Base-by-base conservation (phyloP, 2,888 invertebrate species). In the Altica lythri region DNA sequence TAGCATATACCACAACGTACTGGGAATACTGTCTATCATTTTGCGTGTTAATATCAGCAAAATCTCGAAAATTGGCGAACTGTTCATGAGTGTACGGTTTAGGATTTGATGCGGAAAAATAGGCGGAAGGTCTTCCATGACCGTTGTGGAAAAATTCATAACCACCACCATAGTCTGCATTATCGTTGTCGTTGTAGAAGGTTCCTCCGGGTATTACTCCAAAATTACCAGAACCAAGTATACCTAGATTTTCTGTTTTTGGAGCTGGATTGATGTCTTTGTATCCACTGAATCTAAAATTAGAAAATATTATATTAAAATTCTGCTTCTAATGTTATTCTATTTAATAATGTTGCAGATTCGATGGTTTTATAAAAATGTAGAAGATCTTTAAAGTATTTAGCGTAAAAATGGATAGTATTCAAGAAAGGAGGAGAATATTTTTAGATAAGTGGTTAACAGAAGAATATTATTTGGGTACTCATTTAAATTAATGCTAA, bases 31-130 rank as follows among this genome's bases (percentile, higher is more conserved):
- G 90, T 1, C 86, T 81, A 69, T 89, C 90, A 0, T n/a, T n/a
- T n/a, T 91, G 90, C 2, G 90, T 85, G 58, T 92, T 92, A 48
- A 93, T 92, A 67, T 93, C 93, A 1, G 93, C 92, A 69, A 93
- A 93, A 72, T 93, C 93, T 67, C 90, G 83, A 78, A 93, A 93
- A 71, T 92, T 91, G 2, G 91, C 90, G 69, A 93, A 92, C 69
- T 92, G 92, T 68, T 92, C 91, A 17, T 88, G 84, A 63, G 88
- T 86, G 62, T 88, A 86, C 0, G 89, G 88, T 68, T 90, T 90
- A 1, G 83, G 81, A 14, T 64, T 68, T 0, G 59, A 47, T 14
- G 79, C 78, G 1, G 65, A 64, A 34, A 61, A 68, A 60, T 83
- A 83, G 45, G 76, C 78, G 0, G 85, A 83, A 0, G 89, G 86